Evolutionary conservation across 2,797 vertebrate species (phyloP).

Genomic region (Tolypeutes matacus): DNA sequence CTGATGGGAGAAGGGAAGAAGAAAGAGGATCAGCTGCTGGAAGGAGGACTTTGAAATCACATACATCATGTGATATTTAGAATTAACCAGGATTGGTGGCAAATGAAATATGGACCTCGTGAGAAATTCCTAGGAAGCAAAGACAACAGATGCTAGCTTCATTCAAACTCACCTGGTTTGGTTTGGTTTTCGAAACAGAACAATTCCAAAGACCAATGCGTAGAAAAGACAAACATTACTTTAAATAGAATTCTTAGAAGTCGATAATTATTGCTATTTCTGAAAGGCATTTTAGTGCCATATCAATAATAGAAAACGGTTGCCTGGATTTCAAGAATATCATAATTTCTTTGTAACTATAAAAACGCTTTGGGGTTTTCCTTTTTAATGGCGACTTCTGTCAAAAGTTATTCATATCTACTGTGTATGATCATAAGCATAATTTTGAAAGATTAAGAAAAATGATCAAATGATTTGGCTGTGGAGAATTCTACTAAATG

Average conservation of each 20-base stretch:
- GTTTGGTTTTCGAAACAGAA: constrained; percentile 14
- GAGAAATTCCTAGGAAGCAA: neutral
- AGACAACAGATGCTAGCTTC: neutral
- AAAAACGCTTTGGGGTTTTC: neutral
- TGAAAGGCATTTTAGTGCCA: neutral
- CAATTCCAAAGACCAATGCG: neutral
- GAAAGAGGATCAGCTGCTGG: neutral
- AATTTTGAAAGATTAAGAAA: neutral
- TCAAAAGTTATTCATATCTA: neutral
- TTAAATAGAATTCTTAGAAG: constrained; percentile 37
- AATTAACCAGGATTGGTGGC: neutral
- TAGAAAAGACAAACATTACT: constrained; percentile 6
- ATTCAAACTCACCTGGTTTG: neutral
- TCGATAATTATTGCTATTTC: constrained; percentile 12
- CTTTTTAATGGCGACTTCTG: neutral
- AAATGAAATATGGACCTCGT: neutral
- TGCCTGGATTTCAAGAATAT: constrained; percentile 5
- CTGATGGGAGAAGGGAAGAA: neutral
- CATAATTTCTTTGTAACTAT: neutral
- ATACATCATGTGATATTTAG: neutral
- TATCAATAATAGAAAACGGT: constrained; percentile 26
- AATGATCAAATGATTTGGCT: neutral
- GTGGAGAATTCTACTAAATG: neutral
- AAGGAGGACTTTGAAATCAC: neutral
- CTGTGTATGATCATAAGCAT: neutral